Evolutionary conservation across 2,797 vertebrate species (phyloP).

Genomic region (Brotula barbata): DNA sequence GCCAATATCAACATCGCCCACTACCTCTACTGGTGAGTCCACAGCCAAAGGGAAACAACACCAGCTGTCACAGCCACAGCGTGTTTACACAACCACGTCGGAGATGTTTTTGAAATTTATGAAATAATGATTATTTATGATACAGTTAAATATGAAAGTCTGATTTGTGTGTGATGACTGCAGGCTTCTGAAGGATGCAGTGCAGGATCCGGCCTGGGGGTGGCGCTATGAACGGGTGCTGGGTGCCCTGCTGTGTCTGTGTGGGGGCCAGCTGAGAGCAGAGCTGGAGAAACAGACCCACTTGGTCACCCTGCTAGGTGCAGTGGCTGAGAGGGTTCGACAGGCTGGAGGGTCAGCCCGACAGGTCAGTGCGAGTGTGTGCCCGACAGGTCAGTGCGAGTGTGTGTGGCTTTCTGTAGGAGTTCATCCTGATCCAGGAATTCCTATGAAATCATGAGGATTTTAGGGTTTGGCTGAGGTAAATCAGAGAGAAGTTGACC

Average conservation of each 20-base stretch:
- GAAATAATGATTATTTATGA: too few species aligned
- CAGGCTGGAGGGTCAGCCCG: constrained; percentile 88
- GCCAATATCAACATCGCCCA: constrained; percentile 91
- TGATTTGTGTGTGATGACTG: constrained; percentile 18
- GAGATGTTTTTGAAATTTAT: too few species aligned
- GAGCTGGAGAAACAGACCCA: constrained; percentile 91
- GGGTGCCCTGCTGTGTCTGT: constrained; percentile 90
- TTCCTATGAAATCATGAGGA: too few species aligned
- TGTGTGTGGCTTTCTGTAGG: neutral
- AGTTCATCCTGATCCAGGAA: too few species aligned
- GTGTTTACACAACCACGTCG: too few species aligned
- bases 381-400: neutral
- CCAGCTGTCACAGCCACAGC: too few species aligned
- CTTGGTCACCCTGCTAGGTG: constrained; percentile 89
- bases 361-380: constrained; percentile 81
- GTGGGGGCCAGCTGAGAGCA: constrained; percentile 85
- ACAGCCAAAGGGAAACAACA: neutral
- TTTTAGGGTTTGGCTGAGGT: too few species aligned
- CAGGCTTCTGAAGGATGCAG: constrained; percentile 94
- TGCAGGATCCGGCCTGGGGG: constrained; percentile 89
- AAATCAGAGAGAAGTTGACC: too few species aligned
- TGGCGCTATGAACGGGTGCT: constrained; percentile 88
- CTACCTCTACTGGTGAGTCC: constrained; percentile 92
- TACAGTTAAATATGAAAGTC: too few species aligned
- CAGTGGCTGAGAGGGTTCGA: constrained; percentile 92